These are phyloP conservation scores for Mallateleia sp. DNA, from an alignment of 2,888 invertebrate genomes.

Conservation along the genomic window DNA sequence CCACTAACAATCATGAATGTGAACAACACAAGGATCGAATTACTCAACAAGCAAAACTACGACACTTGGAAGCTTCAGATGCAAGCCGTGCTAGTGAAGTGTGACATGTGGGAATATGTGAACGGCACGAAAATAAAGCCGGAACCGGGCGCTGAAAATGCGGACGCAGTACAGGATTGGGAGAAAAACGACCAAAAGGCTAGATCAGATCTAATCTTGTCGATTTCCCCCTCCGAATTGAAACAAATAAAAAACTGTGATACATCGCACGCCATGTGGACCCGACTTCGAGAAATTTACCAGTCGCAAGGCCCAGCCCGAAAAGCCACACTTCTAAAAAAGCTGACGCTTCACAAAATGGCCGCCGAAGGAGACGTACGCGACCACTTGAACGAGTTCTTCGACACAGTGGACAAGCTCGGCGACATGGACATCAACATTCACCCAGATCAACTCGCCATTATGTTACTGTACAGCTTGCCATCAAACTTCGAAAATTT, in stretches of 20 bases:
- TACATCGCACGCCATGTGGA: slow-evolving; percentile 66
- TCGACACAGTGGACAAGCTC: slow-evolving; percentile 62
- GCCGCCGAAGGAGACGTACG: background rate
- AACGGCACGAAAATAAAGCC: background rate
- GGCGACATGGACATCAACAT: slow-evolving; percentile 54
- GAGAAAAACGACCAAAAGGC: slow-evolving; percentile 53
- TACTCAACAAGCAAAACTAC: background rate
- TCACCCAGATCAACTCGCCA: slow-evolving; percentile 9
- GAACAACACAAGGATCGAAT: background rate
- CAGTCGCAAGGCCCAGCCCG: no score
- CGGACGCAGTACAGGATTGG: slow-evolving; percentile 34
- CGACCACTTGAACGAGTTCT: background rate
- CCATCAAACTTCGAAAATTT: slow-evolving; percentile 53
- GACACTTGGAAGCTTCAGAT: slow-evolving; percentile 36
- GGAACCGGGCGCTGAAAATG: background rate
- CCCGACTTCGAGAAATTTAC: slow-evolving; percentile 43
- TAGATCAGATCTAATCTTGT: slow-evolving; percentile 60
- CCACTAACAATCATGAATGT: background rate
- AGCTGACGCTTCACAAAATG: background rate
- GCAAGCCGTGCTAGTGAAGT: slow-evolving; percentile 43
- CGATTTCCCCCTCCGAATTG: slow-evolving; percentile 62
- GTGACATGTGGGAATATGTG: background rate
- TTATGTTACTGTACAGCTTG: slow-evolving; percentile 53
- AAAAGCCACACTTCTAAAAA: slow-evolving; percentile 57
- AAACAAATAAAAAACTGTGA: slow-evolving; percentile 64